phyloP scores from a whole-genome alignment of 2,888 invertebrate species.

The Megalurothrips usitatus region DNA sequence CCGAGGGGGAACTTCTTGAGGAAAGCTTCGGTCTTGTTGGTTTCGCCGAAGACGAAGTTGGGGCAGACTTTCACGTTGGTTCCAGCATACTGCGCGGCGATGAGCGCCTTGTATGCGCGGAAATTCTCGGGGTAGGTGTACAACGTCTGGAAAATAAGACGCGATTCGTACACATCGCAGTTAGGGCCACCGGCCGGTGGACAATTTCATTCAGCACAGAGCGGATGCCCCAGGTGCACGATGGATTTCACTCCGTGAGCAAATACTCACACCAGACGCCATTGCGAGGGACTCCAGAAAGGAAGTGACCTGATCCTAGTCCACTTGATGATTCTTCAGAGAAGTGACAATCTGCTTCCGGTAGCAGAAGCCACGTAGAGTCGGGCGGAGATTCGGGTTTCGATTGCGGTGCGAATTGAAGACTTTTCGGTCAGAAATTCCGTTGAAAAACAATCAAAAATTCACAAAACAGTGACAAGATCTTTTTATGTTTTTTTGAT shows the following conservation, averaged over 20 bases:
- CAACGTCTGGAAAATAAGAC: constrained; percentile 70
- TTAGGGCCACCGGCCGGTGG: not conserved
- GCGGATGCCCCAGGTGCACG: not conserved
- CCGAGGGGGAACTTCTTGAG: constrained; percentile 94
- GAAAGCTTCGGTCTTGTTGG: constrained; percentile 82
- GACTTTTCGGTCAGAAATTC: not conserved
- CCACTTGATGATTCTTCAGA: constrained; percentile 17
- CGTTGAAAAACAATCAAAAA: too few relatives aligned
- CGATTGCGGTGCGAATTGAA: not conserved
- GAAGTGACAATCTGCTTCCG: not conserved
- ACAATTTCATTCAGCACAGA: constrained; percentile 7
- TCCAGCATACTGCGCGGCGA: constrained; percentile 95
- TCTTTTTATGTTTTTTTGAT: too few relatives aligned
- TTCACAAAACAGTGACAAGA: too few relatives aligned
- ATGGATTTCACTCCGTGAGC: not conserved
- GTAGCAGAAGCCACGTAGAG: not conserved
- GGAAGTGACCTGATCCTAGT: not conserved
- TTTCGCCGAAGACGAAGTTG: constrained; percentile 89
- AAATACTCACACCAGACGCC: constrained; percentile 20
- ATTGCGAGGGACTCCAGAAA: constrained; percentile 23
- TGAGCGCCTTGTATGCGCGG: constrained; percentile 94
- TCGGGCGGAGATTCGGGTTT: not conserved
- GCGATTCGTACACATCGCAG: not conserved
- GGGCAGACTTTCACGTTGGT: constrained; percentile 75
- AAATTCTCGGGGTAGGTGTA: constrained; percentile 98